These are phyloP conservation scores for Leptonema lineaticorne DNA, from an alignment of 1,140 invertebrate genomes.

Conservation along the genomic window DNA sequence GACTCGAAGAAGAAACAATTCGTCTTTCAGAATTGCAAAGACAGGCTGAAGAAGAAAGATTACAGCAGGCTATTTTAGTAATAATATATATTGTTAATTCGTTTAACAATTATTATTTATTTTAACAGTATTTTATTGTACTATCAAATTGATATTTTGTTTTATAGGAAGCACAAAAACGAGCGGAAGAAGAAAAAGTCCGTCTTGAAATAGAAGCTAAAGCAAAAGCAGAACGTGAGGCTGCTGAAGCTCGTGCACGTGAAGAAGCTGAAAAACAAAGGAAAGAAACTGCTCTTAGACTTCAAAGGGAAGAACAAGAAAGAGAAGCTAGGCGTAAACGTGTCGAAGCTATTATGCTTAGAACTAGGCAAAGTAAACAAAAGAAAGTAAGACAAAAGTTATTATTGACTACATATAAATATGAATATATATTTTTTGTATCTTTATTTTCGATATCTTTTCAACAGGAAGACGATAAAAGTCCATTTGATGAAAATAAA, in stretches of 20 bases:
- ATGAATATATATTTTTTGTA: background rate
- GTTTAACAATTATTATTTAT: background rate
- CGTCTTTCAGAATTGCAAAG: conserved; percentile 70
- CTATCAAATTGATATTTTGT: conserved; percentile 44
- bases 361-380: conserved; percentile 64
- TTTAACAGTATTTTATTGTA: background rate
- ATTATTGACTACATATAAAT: background rate
- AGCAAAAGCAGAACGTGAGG: conserved; percentile 73
- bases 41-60: conserved; percentile 71
- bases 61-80: conserved; percentile 70
- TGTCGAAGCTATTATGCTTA: conserved; percentile 81
- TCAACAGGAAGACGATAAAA: conserved; percentile 40
- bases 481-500: conserved; percentile 40
- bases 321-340: conserved; percentile 72
- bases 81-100: conserved; percentile 11
- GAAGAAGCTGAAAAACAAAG: conserved; percentile 79
- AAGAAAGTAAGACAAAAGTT: conserved; percentile 25
- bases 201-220: conserved; percentile 65
- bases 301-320: conserved; percentile 79
- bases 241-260: conserved; percentile 70
- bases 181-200: conserved; percentile 62
- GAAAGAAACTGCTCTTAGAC: conserved; percentile 70
- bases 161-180: conserved; percentile 60
- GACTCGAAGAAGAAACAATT: conserved; percentile 73
- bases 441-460: background rate